Evolutionary conservation across 2,113 vertebrate species (phyloP).

Genomic region (Heptranchias perlo): DNA sequence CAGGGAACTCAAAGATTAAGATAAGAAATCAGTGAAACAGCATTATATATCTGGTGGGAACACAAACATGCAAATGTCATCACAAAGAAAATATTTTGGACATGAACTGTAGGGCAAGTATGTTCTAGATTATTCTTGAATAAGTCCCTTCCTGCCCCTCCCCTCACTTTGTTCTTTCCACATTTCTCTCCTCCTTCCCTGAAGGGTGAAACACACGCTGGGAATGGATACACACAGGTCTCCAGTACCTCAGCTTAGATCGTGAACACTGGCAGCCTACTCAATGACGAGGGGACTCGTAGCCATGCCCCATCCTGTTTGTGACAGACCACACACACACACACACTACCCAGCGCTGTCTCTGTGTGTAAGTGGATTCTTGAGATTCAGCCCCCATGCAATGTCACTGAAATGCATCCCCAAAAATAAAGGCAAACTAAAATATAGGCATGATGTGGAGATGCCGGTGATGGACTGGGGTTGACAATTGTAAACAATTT

Average conservation of each 20-base stretch:
- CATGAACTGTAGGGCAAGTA: background rate
- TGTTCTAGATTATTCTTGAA: background rate
- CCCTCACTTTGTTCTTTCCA: background rate
- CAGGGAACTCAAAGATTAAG: background rate
- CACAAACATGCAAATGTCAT: background rate
- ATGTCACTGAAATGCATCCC: background rate
- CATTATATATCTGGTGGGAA: background rate
- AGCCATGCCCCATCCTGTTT: background rate
- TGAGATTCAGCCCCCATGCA: background rate
- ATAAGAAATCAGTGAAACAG: background rate
- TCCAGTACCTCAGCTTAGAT: no score
- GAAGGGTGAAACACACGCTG: no score
- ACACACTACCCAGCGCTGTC: no score
- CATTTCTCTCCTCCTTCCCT: background rate
- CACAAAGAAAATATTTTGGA: background rate
- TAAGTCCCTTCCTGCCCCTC: background rate
- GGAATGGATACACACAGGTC: no score
- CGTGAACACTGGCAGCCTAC: no score
- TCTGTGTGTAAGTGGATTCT: no score
- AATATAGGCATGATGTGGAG: background rate
- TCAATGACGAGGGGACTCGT: background rate
- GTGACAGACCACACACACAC: background rate
- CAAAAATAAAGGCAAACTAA: no score
- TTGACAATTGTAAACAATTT: no score
- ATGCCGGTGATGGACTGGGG: no score